phyloP scores from a whole-genome alignment of 2,888 invertebrate species.

The Chaetoderma sp. region DNA sequence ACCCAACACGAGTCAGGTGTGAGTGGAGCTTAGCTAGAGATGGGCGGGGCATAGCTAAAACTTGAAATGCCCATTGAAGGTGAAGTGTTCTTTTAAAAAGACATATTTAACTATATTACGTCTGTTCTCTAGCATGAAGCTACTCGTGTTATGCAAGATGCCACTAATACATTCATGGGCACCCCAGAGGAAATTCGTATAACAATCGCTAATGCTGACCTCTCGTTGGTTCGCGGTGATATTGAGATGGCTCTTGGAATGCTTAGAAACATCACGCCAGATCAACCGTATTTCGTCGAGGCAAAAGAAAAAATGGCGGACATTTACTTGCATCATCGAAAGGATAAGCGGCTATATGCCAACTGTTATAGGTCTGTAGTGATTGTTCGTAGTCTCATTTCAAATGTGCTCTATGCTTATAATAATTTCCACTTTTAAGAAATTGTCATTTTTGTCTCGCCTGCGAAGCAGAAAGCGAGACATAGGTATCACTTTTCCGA shows the following conservation, averaged over 20 bases:
- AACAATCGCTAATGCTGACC: conserved; percentile 86
- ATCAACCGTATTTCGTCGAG: conserved; percentile 85
- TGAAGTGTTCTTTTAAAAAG: no score
- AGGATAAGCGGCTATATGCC: conserved; percentile 88
- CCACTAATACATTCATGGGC: conserved; percentile 73
- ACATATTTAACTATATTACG: conserved; percentile 8
- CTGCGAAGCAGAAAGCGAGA: no score
- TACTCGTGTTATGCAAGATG: conserved; percentile 81
- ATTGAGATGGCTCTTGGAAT: conserved; percentile 84
- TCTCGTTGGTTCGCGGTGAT: conserved; percentile 84
- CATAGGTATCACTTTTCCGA: no score
- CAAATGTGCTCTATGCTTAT: no score
- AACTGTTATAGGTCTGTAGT: conserved; percentile 78
- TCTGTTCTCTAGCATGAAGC: conserved; percentile 77
- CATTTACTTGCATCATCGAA: conserved; percentile 86
- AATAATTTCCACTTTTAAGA: no score
- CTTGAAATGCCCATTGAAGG: no score
- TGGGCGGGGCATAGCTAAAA: no score
- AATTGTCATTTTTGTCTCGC: no score
- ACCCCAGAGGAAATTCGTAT: conserved; percentile 89
- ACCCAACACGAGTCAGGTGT: no score
- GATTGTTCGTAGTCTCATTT: no score
- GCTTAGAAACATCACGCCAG: conserved; percentile 81
- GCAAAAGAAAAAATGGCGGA: conserved; percentile 82
- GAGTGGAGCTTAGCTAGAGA: no score